These are phyloP conservation scores for Varecia variegata DNA, from an alignment of 2,797 vertebrate species.

Conservation along the genomic window DNA sequence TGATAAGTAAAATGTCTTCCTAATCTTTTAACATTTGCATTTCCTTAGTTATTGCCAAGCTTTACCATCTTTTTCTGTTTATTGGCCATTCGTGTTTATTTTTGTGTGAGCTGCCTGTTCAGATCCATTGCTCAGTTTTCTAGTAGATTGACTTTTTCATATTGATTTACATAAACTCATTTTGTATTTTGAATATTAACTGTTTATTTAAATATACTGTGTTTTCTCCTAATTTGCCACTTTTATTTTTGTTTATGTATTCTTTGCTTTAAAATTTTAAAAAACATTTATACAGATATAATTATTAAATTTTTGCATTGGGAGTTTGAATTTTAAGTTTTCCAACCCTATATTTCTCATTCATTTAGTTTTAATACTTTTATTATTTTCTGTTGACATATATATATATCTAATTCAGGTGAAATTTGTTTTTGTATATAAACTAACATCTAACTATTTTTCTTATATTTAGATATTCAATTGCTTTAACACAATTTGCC, in stretches of 20 bases:
- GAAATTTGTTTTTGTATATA: neutral
- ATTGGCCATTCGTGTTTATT: neutral
- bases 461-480: neutral
- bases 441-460: neutral
- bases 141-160: neutral
- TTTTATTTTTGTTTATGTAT: neutral
- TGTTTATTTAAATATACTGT: neutral
- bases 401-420: neutral
- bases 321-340: conserved; percentile 20
- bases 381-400: neutral
- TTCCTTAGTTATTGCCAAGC: neutral
- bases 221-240: neutral
- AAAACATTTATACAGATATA: neutral
- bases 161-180: neutral
- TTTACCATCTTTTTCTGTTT: neutral
- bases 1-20: neutral
- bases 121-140: neutral
- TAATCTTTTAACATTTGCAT: neutral
- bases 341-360: neutral
- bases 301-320: neutral
- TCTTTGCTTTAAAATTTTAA: neutral
- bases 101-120: neutral
- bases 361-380: neutral
- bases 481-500: neutral
- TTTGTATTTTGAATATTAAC: neutral